Evolutionary conservation across 2,888 invertebrate genomes (phyloP).

Genomic region (Drosophila crucigera): DNA sequence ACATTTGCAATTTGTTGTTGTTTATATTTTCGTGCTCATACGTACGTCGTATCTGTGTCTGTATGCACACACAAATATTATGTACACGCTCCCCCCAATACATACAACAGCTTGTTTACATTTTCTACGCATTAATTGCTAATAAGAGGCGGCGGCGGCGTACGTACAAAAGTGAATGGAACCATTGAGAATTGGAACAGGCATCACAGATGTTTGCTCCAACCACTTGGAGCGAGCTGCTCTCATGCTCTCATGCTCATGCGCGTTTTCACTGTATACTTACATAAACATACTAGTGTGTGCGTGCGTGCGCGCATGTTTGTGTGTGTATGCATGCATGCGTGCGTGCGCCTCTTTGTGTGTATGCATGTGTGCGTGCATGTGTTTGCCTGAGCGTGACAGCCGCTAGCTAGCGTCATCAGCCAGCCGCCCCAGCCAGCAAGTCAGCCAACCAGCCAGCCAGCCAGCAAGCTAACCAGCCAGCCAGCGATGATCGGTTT

Average conservation of each 20-base stretch:
- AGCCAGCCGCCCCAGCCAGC: background rate
- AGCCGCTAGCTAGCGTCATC: slow-evolving; percentile 13
- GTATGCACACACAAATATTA: slow-evolving; percentile 33
- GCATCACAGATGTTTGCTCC: slow-evolving; percentile 43
- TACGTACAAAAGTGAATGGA: slow-evolving; percentile 45
- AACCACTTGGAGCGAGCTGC: slow-evolving; percentile 32
- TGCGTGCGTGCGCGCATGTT: slow-evolving; percentile 5
- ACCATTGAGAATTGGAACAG: slow-evolving; percentile 56
- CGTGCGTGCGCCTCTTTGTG: background rate
- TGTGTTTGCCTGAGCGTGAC: slow-evolving; percentile 33
- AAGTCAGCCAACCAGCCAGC: too few species aligned
- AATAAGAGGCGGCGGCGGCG: slow-evolving; percentile 43
- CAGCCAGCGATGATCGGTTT: slow-evolving; percentile 43
- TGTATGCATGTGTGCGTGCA: slow-evolving; percentile 4
- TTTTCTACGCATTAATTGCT: slow-evolving; percentile 40
- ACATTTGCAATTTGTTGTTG: slow-evolving; percentile 35
- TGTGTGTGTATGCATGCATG: background rate
- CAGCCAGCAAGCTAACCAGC: background rate
- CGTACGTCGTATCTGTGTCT: slow-evolving; percentile 5
- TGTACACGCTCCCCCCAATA: slow-evolving; percentile 20
- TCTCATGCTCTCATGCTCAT: slow-evolving; percentile 34
- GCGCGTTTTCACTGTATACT: slow-evolving; percentile 36
- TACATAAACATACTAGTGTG: slow-evolving; percentile 3
- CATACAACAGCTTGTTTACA: slow-evolving; percentile 55
- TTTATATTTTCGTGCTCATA: slow-evolving; percentile 29